These are phyloP conservation scores for Probaryconus sp. DNA, from an alignment of 1,140 invertebrate genomes.

Conservation along the genomic window DNA sequence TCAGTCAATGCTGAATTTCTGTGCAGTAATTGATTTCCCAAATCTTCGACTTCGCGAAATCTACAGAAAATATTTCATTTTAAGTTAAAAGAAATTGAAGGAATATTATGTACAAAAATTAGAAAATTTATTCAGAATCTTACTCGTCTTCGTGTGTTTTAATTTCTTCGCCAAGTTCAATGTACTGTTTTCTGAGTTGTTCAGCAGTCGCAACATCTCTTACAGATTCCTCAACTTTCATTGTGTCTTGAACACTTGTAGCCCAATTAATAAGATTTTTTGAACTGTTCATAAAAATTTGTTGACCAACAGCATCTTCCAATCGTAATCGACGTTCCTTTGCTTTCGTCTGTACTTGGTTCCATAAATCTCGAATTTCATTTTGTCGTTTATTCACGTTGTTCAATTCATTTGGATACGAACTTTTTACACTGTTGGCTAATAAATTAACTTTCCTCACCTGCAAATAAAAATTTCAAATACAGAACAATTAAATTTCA, in stretches of 20 bases:
- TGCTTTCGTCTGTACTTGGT: slow-evolving; percentile 90
- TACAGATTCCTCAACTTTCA: slow-evolving; percentile 90
- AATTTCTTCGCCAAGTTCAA: slow-evolving; percentile 95
- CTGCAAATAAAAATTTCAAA: slow-evolving; percentile 43
- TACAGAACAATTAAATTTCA: background rate
- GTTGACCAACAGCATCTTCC: slow-evolving; percentile 95
- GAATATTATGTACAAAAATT: slow-evolving; percentile 1
- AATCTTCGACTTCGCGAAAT: slow-evolving; percentile 86
- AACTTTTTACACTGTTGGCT: slow-evolving; percentile 89
- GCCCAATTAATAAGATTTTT: slow-evolving; percentile 90
- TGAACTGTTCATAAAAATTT: slow-evolving; percentile 94
- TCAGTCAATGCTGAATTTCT: slow-evolving; percentile 84
- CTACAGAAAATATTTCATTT: slow-evolving; percentile 73
- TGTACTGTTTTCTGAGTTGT: slow-evolving; percentile 92
- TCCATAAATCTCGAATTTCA: slow-evolving; percentile 93
- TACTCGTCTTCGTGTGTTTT: slow-evolving; percentile 92
- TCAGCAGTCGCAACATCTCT: slow-evolving; percentile 95
- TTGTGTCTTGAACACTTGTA: slow-evolving; percentile 86
- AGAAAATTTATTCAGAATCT: slow-evolving; percentile 59
- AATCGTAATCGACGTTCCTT: slow-evolving; percentile 87
- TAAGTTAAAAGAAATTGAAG: background rate
- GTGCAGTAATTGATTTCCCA: slow-evolving; percentile 86
- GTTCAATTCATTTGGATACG: slow-evolving; percentile 92
- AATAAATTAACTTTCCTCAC: slow-evolving; percentile 85
- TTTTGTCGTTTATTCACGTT: slow-evolving; percentile 91